phyloP scores from a whole-genome alignment of 2,888 invertebrate species.

The Cerastoderma edule region DNA sequence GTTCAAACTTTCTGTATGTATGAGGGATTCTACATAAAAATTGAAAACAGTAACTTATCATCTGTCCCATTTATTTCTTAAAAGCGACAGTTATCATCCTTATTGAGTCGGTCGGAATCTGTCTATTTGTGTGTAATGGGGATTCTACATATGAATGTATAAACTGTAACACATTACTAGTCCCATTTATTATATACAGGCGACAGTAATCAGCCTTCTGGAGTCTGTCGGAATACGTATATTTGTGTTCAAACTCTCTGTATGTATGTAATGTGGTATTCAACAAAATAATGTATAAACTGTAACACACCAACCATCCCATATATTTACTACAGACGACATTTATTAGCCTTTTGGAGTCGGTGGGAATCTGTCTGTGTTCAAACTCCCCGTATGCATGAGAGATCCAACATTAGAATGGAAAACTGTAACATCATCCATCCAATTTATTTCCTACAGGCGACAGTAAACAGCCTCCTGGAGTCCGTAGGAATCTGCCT shows the following conservation, averaged over 20 bases:
- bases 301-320: too few relatives aligned
- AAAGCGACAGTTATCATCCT: slow-evolving; percentile 68
- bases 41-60: neutral
- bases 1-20: neutral
- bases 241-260: too few relatives aligned
- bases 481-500: slow-evolving; percentile 74
- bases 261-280: too few relatives aligned
- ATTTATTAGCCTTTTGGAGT: neutral
- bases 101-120: slow-evolving; percentile 71
- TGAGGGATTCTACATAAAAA: neutral
- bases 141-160: too few relatives aligned
- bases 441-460: slow-evolving; percentile 61
- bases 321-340: neutral
- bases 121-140: slow-evolving; percentile 70
- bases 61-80: slow-evolving; percentile 26
- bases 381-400: too few relatives aligned
- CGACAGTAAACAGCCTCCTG: slow-evolving; percentile 58
- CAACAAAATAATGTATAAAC: too few relatives aligned
- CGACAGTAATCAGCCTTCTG: too few relatives aligned
- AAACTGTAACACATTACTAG: too few relatives aligned
- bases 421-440: neutral
- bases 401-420: too few relatives aligned
- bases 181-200: too few relatives aligned
- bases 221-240: too few relatives aligned
- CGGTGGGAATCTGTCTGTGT: too few relatives aligned